phyloP scores from a whole-genome alignment of 2,113 vertebrate species.

The Labeo rohita region DNA sequence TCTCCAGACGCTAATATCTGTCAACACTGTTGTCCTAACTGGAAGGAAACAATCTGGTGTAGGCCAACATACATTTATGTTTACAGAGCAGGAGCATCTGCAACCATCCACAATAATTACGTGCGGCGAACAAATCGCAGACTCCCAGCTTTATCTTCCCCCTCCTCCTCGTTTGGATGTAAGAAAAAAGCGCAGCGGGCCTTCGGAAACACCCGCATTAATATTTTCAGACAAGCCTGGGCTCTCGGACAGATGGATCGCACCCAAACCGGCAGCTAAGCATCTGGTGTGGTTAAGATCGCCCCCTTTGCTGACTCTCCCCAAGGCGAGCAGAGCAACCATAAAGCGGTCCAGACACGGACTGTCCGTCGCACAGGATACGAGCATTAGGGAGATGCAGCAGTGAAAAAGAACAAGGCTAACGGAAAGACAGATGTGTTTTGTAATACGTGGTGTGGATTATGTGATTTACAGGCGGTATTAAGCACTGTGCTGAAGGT shows the following conservation, averaged over 20 bases:
- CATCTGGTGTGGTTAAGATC: conserved; percentile 43
- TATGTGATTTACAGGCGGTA: conserved; percentile 36
- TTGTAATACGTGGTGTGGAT: conserved; percentile 29
- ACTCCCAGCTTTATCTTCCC: background rate
- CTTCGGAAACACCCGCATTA: conserved; percentile 26
- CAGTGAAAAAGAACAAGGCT: conserved; percentile 8
- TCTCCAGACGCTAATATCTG: conserved; percentile 33
- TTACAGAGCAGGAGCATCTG: conserved; percentile 34
- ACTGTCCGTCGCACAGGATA: background rate
- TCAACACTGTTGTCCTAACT: conserved; percentile 36
- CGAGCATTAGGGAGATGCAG: conserved; percentile 12
- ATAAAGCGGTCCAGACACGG: conserved; percentile 23
- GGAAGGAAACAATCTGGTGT: conserved; percentile 32
- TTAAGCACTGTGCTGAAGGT: conserved; percentile 17
- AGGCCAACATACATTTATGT: background rate
- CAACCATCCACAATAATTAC: conserved; percentile 44
- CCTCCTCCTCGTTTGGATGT: background rate
- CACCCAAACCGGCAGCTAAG: conserved; percentile 11
- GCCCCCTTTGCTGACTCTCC: background rate
- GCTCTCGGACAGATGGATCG: conserved; percentile 44
- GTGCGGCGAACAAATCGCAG: background rate
- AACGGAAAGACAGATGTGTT: conserved; percentile 35
- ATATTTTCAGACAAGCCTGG: conserved; percentile 43
- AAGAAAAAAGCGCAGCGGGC: background rate
- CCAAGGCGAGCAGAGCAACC: background rate